Evolutionary conservation across 1,140 invertebrate species (phyloP).

Genomic region (Apis dorsata): DNA sequence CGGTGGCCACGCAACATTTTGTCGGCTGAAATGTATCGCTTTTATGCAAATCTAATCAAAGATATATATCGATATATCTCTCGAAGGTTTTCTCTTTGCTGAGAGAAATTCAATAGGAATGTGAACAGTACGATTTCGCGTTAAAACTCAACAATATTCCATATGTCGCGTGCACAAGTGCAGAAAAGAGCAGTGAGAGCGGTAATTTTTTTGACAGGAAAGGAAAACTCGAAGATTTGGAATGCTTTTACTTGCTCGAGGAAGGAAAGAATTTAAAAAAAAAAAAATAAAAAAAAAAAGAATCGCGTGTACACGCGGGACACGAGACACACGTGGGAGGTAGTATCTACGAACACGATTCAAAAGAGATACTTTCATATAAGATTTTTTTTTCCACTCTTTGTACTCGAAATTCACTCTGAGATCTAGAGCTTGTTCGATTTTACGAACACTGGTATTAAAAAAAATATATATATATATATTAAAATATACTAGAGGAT

Average conservation of each 20-base stretch:
- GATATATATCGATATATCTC: slow-evolving; percentile 5
- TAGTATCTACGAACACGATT: slow-evolving; percentile 51
- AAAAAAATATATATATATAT: background rate
- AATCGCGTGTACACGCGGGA: background rate
- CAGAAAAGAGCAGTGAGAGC: background rate
- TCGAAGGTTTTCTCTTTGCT: background rate
- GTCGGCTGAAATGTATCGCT: slow-evolving; percentile 28
- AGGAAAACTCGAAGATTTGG: background rate
- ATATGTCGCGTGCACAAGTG: slow-evolving; percentile 20
- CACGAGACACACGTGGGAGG: slow-evolving; percentile 12
- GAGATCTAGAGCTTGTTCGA: background rate
- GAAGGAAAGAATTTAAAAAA: background rate
- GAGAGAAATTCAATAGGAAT: slow-evolving; percentile 1
- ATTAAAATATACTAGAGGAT: background rate
- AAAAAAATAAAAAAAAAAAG: background rate
- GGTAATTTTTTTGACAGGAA: background rate
- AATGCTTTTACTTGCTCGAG: background rate
- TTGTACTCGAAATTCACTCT: slow-evolving; percentile 59
- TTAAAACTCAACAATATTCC: slow-evolving; percentile 31
- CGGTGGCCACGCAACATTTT: background rate
- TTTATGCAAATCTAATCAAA: slow-evolving; percentile 44
- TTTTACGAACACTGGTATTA: slow-evolving; percentile 31
- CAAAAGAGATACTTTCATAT: background rate
- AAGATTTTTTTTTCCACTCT: background rate
- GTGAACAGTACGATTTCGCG: background rate